Evolutionary conservation across 2,113 vertebrate species (phyloP), one percentile per base, ranked within the genome.

Genomic region (Aspidoscelis tigris): DNA sequence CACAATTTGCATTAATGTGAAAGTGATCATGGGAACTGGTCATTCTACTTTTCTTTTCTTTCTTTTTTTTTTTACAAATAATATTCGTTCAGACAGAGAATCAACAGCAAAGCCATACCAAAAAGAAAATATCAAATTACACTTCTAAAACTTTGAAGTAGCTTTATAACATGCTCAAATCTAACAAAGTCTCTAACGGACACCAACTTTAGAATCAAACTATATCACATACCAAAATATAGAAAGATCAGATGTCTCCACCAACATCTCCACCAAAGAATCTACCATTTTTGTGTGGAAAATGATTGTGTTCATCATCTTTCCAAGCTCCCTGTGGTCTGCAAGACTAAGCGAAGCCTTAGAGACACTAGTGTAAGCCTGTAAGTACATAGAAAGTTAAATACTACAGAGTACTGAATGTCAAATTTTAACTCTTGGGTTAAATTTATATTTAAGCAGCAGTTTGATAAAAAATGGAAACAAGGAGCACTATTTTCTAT

Each of bases 221-320:
- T 86, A 79, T 74, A 76, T 4, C 78, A 93, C 96, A 91, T 96
- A 99, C 99, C 99, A 99, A 96, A 99, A 99, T 92, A 99, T 98
- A 65, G 99, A 99, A 86, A 99, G 95, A 92, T 99, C 99, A 21
- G 99, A 99, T 2, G 99, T 99, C 96, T 99, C 99, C 90, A 98
- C 99, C 92, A 99, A 94, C 98, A 99, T 99, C 95, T 99, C 99
- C 94, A 99, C 99, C 92, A 99, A 97, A 43, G 98, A 99, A 96
- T 99, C 99, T 86, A 99, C 99, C 99, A 99, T 99, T 96, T 99
- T 99, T 75, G 99, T 99, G 95, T 99, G 99, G 92, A 99, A 99
- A 94, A 99, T 99, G 77, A 99, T 99, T 72, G 99, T 99, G 94
- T 99, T 99, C 98, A 99, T 99, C 99, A 99, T 99, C 90, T 99